phyloP scores from a whole-genome alignment of 2,113 vertebrate genomes.

The Rattus rattus region DNA sequence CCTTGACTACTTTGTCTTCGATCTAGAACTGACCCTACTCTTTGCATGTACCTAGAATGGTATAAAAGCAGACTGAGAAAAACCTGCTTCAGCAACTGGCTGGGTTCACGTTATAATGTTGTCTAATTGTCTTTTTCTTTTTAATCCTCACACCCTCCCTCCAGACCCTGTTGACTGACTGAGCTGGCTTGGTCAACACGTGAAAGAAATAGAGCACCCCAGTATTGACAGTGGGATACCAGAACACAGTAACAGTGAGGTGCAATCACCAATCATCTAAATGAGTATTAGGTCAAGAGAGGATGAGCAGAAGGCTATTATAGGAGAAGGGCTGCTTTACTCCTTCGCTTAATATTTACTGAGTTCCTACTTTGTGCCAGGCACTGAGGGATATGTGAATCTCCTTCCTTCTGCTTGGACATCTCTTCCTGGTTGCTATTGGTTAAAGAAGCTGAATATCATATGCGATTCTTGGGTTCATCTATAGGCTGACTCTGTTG shows the following conservation, averaged over 20 bases:
- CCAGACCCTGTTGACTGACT: too few relatives aligned
- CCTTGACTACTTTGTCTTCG: too few relatives aligned
- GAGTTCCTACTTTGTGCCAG: neutral
- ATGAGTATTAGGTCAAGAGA: neutral
- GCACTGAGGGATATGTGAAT: neutral
- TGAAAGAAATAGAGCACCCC: neutral
- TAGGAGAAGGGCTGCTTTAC: neutral
- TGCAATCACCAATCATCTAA: neutral
- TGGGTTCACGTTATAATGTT: too few relatives aligned
- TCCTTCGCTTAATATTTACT: neutral
- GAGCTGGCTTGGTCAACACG: too few relatives aligned
- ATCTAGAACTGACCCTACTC: too few relatives aligned
- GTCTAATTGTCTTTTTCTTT: too few relatives aligned
- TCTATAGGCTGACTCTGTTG: neutral
- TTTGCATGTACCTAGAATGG: too few relatives aligned
- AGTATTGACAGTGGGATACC: neutral
- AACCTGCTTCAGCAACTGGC: too few relatives aligned
- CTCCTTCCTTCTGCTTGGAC: neutral
- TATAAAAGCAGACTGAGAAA: too few relatives aligned
- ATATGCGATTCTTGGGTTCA: neutral
- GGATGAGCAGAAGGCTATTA: neutral
- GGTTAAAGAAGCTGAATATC: neutral
- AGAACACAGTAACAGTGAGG: neutral
- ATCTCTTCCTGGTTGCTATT: neutral
- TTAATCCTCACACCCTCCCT: too few relatives aligned